Evolutionary conservation across 2,113 vertebrate genomes (phyloP), one percentile per base, ranked within the genome.

Genomic region (Oreochromis niloticus): DNA sequence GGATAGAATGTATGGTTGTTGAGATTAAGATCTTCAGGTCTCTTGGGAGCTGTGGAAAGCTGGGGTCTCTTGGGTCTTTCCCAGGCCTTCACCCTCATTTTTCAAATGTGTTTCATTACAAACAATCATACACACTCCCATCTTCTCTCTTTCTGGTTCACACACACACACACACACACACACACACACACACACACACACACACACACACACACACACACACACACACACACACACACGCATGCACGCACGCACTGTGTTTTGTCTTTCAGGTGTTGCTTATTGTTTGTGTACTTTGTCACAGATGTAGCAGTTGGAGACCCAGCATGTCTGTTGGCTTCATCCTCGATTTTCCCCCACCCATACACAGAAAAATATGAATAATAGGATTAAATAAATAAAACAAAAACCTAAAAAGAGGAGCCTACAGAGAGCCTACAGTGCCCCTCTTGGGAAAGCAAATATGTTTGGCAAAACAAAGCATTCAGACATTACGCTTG

Each of bases 401-500:
- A 55, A 55, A 56, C 10, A 12, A 56, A 56, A 61, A 61, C 4
- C 32, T 61, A 61, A 16, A 59, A 55, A 12, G 54, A 1, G n/a
- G 54, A 55, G 3, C 3, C 54, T 55, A 12, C 10, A 24, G n/a
- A 56, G 10, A 1, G 10, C 4, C 54, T 55, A 22, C 9, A 22
- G 52, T 9, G 50, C 50, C 4, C 0, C 0, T 52, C 19, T 0
- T n/a, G 19, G 50, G 50, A 52, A 52, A 52, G 8, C 3, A 52
- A 54, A 11, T 22, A 54, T 22, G 3, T 54, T 54, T 55, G 54
- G n/a, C 10, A 55, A 10, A 24, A 22, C 54, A 24, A 56, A 56
- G 22, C 22, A 56, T 24, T 24, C 22, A 56, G 22, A 27, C 22
- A 56, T 13, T 27, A 13, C 11, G 6, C 55, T 56, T 13, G 54